These are phyloP conservation scores for Stenoptilia bipunctidactyla DNA, from an alignment of 2,888 invertebrate genomes.

Conservation along the genomic window DNA sequence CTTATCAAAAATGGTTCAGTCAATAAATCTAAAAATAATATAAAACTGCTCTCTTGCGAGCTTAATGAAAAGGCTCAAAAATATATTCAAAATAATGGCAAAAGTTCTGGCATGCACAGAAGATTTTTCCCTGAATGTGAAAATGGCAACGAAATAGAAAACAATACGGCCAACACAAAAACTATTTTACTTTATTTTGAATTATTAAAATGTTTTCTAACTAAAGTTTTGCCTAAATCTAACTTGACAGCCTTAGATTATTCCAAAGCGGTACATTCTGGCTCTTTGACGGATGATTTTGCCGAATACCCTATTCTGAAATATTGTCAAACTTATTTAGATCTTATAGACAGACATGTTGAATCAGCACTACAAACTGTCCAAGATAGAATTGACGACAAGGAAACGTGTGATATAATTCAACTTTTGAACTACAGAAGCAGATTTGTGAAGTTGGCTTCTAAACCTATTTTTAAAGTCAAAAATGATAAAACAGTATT, in stretches of 20 bases:
- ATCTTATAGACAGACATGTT: slow-evolving; percentile 54
- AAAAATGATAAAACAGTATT: slow-evolving; percentile 39
- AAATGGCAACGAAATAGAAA: slow-evolving; percentile 16
- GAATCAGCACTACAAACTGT: slow-evolving; percentile 31
- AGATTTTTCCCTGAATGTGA: slow-evolving; percentile 39
- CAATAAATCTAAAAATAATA: slow-evolving; percentile 11
- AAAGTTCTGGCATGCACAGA: slow-evolving; percentile 22
- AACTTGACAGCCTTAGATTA: slow-evolving; percentile 58
- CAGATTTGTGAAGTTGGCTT: slow-evolving; percentile 53
- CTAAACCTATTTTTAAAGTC: slow-evolving; percentile 33
- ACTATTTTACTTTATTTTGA: slow-evolving; percentile 58
- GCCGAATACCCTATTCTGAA: slow-evolving; percentile 67
- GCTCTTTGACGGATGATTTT: slow-evolving; percentile 55
- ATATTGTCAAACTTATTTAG: slow-evolving; percentile 58
- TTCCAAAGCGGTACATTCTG: slow-evolving; percentile 51
- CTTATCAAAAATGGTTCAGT: slow-evolving; percentile 23
- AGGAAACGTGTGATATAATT: slow-evolving; percentile 45
- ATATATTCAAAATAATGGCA: slow-evolving; percentile 16
- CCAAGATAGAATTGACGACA: slow-evolving; percentile 32
- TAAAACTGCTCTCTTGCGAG: slow-evolving; percentile 15
- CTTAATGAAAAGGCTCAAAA: slow-evolving; percentile 29
- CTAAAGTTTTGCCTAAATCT: slow-evolving; percentile 18
- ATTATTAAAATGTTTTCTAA: slow-evolving; percentile 24
- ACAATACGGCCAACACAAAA: slow-evolving; percentile 38
- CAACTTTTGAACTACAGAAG: slow-evolving; percentile 67